A percentile compares a stretch with the other conserved stretches of the same genome.
phyloP scores from a whole-genome alignment of 2,797 vertebrate genomes.

The Trachurus trachurus region DNA sequence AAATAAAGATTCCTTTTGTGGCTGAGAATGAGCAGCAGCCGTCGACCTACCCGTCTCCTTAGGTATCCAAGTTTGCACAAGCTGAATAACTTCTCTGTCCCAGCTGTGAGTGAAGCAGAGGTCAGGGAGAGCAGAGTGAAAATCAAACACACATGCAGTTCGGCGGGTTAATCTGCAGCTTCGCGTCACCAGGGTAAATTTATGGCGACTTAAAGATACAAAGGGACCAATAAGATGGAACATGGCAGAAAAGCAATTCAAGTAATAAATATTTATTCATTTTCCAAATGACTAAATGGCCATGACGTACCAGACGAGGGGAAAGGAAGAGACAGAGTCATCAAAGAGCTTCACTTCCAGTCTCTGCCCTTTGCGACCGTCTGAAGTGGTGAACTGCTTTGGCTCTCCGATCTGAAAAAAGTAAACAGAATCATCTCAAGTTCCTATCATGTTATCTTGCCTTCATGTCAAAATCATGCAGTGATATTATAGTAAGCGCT shows the following conservation, averaged over 20 bases:
- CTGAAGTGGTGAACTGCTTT: slow-evolving; percentile 93
- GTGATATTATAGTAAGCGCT: slow-evolving; percentile 6
- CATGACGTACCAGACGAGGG: slow-evolving; percentile 90
- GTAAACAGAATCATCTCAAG: slow-evolving; percentile 53
- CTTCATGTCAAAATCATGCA: slow-evolving; percentile 11
- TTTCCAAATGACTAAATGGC: slow-evolving; percentile 44
- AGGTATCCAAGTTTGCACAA: slow-evolving; percentile 91
- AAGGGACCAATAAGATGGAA: slow-evolving; percentile 25
- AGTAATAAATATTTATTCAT: slow-evolving; percentile 39
- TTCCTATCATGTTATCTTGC: slow-evolving; percentile 35
- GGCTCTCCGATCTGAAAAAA: slow-evolving; percentile 89
- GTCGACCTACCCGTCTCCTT: slow-evolving; percentile 91
- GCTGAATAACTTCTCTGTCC: slow-evolving; percentile 94
- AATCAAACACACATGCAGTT: slow-evolving; percentile 68
- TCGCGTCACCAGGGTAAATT: slow-evolving; percentile 46
- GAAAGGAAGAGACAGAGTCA: slow-evolving; percentile 91
- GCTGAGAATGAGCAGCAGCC: slow-evolving; percentile 55
- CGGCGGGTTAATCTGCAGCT: slow-evolving; percentile 45
- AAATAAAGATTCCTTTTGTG: slow-evolving; percentile 57
- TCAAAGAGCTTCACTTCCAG: slow-evolving; percentile 96
- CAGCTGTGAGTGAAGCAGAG: slow-evolving; percentile 88
- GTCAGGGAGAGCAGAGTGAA: slow-evolving; percentile 60
- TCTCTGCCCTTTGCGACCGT: slow-evolving; percentile 93
- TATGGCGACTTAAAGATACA: slow-evolving; percentile 44
- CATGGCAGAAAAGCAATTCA: slow-evolving; percentile 29